Evolutionary conservation across 2,113 vertebrate species (phyloP).

Genomic region (Thalassarche chlororhynchos): DNA sequence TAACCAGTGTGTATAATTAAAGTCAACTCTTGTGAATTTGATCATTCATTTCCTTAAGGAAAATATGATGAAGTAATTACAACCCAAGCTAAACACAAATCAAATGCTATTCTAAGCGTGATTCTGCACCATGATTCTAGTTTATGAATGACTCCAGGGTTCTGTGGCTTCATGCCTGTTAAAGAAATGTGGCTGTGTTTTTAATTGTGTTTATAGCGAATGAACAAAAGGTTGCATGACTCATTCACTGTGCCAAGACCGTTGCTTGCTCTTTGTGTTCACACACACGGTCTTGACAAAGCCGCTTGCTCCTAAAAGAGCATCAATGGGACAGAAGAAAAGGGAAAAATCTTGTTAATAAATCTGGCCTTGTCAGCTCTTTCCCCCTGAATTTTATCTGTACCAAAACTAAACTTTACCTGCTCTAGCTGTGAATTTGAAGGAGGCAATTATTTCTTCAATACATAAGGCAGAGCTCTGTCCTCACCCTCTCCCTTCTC

Average conservation of each 20-base stretch:
- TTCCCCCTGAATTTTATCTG: not conserved
- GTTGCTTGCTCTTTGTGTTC: not conserved
- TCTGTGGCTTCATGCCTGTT: not conserved
- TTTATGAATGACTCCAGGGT: slow-evolving; percentile 48
- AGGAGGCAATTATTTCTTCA: not conserved
- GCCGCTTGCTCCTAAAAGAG: not conserved
- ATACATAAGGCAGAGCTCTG: not conserved
- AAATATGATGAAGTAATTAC: slow-evolving; percentile 58
- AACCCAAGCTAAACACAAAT: slow-evolving; percentile 44
- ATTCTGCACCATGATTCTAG: not conserved
- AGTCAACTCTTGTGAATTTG: slow-evolving; percentile 44
- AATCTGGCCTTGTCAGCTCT: not conserved
- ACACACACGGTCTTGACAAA: not conserved
- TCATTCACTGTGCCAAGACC: not conserved
- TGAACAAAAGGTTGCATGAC: slow-evolving; percentile 36
- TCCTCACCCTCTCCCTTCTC: not conserved
- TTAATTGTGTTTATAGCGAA: slow-evolving; percentile 40
- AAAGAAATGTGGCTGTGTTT: slow-evolving; percentile 1
- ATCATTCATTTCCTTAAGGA: slow-evolving; percentile 51
- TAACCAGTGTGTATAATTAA: slow-evolving; percentile 44
- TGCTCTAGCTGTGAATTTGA: not conserved
- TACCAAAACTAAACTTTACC: not conserved
- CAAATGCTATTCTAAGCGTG: not conserved
- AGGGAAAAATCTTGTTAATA: not conserved
- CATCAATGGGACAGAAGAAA: not conserved